Conservation (phyloP, 2,888 invertebrate genomes). For the Platynereis dumerilii region DNA sequence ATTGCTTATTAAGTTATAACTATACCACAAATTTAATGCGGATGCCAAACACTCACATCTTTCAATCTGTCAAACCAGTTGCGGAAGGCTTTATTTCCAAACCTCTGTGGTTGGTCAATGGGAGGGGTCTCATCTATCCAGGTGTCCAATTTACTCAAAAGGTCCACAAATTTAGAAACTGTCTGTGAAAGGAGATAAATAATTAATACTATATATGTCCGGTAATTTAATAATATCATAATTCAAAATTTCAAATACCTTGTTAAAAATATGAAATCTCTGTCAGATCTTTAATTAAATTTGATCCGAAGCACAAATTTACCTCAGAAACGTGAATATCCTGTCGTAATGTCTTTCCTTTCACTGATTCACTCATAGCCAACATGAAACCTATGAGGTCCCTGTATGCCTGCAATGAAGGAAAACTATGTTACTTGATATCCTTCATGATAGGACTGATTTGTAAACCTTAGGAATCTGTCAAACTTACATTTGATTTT, state of each 20-base stretch:
- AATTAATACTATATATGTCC: not conserved
- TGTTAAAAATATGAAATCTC: not conserved
- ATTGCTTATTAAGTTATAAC: too few relatives aligned
- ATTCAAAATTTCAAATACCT: not conserved
- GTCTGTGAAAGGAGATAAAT: slow-evolving; percentile 41
- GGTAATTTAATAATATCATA: not conserved
- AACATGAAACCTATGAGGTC: slow-evolving; percentile 88
- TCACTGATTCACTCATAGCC: slow-evolving; percentile 84
- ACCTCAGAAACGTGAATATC: slow-evolving; percentile 66
- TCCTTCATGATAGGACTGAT: too few relatives aligned
- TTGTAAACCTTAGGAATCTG: too few relatives aligned
- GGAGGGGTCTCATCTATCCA: slow-evolving; percentile 86
- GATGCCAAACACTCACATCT: slow-evolving; percentile 55
- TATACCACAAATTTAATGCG: too few relatives aligned
- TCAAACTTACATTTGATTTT: slow-evolving; percentile 31
- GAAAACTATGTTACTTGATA: not conserved
- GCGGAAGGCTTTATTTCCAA: slow-evolving; percentile 93
- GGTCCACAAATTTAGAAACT: slow-evolving; percentile 65
- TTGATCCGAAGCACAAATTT: not conserved
- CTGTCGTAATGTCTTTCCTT: slow-evolving; percentile 75
- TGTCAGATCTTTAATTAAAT: too few relatives aligned
- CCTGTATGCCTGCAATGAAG: slow-evolving; percentile 64
- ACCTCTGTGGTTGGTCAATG: slow-evolving; percentile 90
- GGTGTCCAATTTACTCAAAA: slow-evolving; percentile 76
- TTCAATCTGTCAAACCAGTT: slow-evolving; percentile 79